Conservation (phyloP, 1,140 invertebrate species). For the Plodia interpunctella region DNA sequence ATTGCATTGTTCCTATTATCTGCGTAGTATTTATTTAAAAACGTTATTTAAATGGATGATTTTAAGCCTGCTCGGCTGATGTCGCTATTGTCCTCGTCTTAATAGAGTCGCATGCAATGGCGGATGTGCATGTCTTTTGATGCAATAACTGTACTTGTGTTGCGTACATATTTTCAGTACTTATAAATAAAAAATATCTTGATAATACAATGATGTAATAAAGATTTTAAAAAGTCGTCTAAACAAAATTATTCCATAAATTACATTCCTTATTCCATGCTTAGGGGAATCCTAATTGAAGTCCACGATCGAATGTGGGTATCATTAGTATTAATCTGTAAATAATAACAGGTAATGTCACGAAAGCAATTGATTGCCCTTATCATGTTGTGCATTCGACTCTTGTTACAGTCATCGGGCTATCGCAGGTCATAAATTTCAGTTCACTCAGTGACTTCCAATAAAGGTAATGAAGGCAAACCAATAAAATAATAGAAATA, state of each 20-base stretch:
- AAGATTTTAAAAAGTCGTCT: too few species aligned
- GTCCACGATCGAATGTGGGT: neutral
- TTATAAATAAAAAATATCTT: too few species aligned
- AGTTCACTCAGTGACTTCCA: constrained; percentile 69
- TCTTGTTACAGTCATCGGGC: constrained; percentile 69
- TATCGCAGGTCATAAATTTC: constrained; percentile 71
- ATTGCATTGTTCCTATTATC: constrained; percentile 77
- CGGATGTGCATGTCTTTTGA: constrained; percentile 25
- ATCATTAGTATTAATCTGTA: constrained; percentile 4
- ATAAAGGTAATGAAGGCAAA: constrained; percentile 73
- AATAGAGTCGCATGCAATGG: constrained; percentile 48
- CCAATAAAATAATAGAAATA: constrained; percentile 77
- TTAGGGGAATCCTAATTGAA: neutral
- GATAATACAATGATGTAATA: too few species aligned
- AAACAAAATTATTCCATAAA: too few species aligned
- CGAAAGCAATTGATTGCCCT: constrained; percentile 67
- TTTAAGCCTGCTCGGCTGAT: constrained; percentile 69
- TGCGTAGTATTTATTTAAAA: constrained; percentile 75
- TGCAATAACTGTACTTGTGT: constrained; percentile 14
- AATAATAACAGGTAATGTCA: constrained; percentile 15
- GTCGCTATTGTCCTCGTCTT: constrained; percentile 57
- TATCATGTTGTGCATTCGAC: constrained; percentile 68
- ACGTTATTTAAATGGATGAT: constrained; percentile 76
- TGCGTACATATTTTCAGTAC: neutral
- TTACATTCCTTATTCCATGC: too few species aligned